Base-by-base conservation (phyloP, 2,797 vertebrate species). In the Serranus cabrilla region DNA sequence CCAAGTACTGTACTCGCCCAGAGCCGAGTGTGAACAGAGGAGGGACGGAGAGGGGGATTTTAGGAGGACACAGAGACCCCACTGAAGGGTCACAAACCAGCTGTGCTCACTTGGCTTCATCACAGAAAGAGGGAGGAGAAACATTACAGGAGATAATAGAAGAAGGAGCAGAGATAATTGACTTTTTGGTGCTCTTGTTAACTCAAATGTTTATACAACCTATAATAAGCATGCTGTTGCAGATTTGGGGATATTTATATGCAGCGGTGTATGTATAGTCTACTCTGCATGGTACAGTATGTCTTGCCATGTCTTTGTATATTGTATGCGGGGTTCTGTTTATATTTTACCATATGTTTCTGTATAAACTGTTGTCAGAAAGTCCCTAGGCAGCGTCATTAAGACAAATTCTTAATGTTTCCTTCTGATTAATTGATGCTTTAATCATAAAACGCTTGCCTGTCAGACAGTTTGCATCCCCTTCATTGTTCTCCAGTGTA, bases 1-100 rank as follows among this genome's bases (percentile, higher is more conserved):
- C 25, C 55, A 43, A 74, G 60, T n/a, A 2, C 49, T 7, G 31
- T 2, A 8, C 56, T 20, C 7, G 0, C 17, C 63, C 27, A 55
- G 4, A 5, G 43, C 17, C 3, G 25, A 27, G 51, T 31, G 16
- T 60, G 40, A 63, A 52, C 62, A 11, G 21, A 43, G n/a, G 50
- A 27, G 45, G 9, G 9, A 27, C 5, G 3, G 21, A 47, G 31
- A 20, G 55, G 66, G 65, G 62, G 80, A 50, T 50, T 80, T 43
- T 12, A 27, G 27, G 27, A 27, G 27, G 27, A 27, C 27, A 27
- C 27, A 27, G 27, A 27, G 27, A 27, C 54, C 51, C 71, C 39
- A 21, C 72, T 64, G 74, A 80, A 74, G 84, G 80, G 81, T 63
- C 81, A 69, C 64, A 72, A 83, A 79, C 45, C 88, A 90, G 87